Percentiles rank a stretch among this genome's conserved stretches.
Conservation (phyloP, 2,888 invertebrate genomes). For the Hipparchia semele region DNA sequence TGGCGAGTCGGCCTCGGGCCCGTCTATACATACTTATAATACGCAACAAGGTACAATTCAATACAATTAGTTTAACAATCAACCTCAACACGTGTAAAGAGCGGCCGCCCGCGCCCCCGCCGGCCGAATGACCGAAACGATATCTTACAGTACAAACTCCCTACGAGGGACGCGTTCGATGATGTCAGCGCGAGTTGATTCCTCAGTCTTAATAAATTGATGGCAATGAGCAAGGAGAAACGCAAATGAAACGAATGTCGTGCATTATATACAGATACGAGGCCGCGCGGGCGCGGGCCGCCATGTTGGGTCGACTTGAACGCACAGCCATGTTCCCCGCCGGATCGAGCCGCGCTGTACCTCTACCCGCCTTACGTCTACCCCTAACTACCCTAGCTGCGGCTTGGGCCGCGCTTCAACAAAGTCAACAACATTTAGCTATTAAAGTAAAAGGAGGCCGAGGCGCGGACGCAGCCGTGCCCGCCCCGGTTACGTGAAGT, state of each 20-base stretch:
- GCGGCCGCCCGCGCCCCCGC: conserved; percentile 67
- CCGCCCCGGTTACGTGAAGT: conserved; percentile 44
- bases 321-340: conserved; percentile 72
- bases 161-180: conserved; percentile 75
- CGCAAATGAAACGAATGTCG: conserved; percentile 78
- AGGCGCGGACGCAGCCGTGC: conserved; percentile 49
- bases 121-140: conserved; percentile 51
- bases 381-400: neutral
- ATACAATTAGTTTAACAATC: conserved; percentile 83
- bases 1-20: conserved; percentile 45
- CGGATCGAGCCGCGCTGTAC: conserved; percentile 8
- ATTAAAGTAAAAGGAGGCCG: conserved; percentile 73
- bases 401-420: conserved; percentile 50
- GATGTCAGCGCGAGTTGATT: conserved; percentile 81
- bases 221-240: conserved; percentile 81
- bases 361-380: conserved; percentile 37
- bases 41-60: conserved; percentile 82
- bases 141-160: conserved; percentile 64
- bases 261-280: conserved; percentile 78
- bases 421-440: conserved; percentile 82
- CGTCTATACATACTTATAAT: conserved; percentile 68
- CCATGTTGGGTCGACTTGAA: conserved; percentile 66
- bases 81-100: conserved; percentile 83
- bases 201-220: conserved; percentile 83
- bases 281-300: conserved; percentile 39